phyloP scores from a whole-genome alignment of 92 coral and sea anemone genomes.

The Scolanthus callimorphus region DNA sequence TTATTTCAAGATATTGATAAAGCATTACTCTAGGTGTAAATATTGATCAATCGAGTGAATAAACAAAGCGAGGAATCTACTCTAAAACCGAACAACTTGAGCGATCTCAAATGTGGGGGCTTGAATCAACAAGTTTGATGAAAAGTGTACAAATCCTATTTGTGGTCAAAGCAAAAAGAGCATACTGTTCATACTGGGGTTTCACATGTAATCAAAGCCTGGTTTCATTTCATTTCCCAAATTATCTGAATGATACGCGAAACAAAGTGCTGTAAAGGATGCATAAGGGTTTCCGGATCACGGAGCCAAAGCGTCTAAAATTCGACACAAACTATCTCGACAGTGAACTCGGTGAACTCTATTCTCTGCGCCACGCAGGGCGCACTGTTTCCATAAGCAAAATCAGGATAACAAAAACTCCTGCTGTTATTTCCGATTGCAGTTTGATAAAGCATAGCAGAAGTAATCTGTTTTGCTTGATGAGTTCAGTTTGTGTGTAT shows the following conservation, averaged over 20 bases:
- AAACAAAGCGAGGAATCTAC: conserved; percentile 13
- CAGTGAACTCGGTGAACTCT: neutral
- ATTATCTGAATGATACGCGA: no score
- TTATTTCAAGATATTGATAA: conserved; percentile 5
- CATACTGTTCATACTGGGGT: no score
- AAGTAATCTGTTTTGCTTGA: conserved; percentile 15
- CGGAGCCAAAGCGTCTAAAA: conserved; percentile 39
- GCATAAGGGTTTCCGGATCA: conserved; percentile 28
- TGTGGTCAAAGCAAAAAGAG: no score
- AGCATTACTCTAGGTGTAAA: conserved; percentile 8
- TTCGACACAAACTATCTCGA: neutral
- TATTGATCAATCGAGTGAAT: conserved; percentile 20
- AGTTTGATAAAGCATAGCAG: neutral
- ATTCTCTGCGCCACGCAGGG: neutral
- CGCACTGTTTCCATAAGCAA: conserved; percentile 29
- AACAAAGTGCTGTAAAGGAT: no score
- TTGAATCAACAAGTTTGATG: no score
- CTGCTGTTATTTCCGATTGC: conserved; percentile 23
- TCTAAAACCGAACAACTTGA: no score
- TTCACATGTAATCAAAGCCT: no score
- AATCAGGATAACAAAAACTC: conserved; percentile 1
- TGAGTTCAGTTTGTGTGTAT: conserved; percentile 16
- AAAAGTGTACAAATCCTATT: no score
- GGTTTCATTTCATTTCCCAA: no score
- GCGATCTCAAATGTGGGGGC: no score